phyloP scores from a whole-genome alignment of 64 coral and sea anemone species.

The Catalaphyllia jardinei region DNA sequence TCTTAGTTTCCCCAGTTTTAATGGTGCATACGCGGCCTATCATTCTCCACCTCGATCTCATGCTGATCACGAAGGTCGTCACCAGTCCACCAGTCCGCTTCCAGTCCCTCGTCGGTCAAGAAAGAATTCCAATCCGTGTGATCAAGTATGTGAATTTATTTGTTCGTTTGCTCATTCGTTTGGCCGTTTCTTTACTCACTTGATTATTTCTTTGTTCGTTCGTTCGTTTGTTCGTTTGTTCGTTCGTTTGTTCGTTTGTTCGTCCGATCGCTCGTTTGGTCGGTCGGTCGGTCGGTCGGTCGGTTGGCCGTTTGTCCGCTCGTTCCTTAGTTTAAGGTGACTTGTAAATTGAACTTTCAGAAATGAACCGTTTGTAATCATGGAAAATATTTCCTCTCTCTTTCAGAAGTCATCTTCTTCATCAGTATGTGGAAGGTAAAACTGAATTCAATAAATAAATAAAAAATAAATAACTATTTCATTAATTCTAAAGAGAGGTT shows the following conservation, averaged over 20 bases:
- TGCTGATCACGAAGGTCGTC: conserved; percentile 46
- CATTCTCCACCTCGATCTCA: conserved; percentile 30
- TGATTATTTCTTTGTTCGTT: no score
- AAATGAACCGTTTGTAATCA: no score
- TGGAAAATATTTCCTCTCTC: not conserved
- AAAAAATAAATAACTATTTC: no score
- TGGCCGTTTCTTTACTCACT: no score
- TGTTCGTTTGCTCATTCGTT: not conserved
- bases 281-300: no score
- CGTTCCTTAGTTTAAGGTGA: no score
- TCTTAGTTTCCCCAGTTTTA: conserved; percentile 1
- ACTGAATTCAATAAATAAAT: not conserved
- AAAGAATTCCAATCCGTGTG: conserved; percentile 62
- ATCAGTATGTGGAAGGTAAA: conserved; percentile 89
- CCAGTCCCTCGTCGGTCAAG: conserved; percentile 74
- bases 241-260: no score
- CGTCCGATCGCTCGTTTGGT: no score
- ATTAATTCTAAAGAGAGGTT: no score
- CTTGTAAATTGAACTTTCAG: no score
- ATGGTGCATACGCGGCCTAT: conserved; percentile 10
- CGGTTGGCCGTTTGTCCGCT: no score
- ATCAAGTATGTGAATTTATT: conserved; percentile 35
- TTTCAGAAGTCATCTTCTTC: conserved; percentile 77
- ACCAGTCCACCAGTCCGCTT: conserved; percentile 79
- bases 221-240: no score